Conservation (phyloP, 2,888 invertebrate species). For the Tenthredo scrophulariae region DNA sequence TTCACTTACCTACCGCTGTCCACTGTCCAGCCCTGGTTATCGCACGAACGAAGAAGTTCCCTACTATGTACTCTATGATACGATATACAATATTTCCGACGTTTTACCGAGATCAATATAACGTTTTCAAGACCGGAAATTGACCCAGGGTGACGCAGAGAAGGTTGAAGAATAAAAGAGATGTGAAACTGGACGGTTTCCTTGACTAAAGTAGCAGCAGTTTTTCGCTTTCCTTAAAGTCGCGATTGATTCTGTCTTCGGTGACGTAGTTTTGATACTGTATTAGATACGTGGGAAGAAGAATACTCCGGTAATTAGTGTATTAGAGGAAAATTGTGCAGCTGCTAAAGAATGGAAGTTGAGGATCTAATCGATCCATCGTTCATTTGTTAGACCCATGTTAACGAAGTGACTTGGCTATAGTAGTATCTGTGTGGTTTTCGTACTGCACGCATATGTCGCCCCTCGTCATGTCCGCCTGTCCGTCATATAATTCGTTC, state of each 20-base stretch:
- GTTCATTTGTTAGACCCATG: not conserved
- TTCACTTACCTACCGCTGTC: not conserved
- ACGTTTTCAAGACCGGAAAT: conserved; percentile 40
- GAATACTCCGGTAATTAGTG: not conserved
- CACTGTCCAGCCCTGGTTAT: not conserved
- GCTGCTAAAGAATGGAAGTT: not conserved
- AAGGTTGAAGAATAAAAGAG: conserved; percentile 7
- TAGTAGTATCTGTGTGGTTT: not conserved
- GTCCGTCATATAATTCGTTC: conserved; percentile 23
- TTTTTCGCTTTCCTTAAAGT: not conserved
- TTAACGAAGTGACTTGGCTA: conserved; percentile 37
- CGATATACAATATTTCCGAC: conserved; percentile 9
- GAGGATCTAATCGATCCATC: conserved; percentile 16
- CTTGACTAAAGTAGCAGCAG: not conserved
- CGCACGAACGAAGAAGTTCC: not conserved
- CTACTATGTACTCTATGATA: not conserved
- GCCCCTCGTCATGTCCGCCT: conserved; percentile 35
- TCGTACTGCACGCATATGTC: conserved; percentile 21
- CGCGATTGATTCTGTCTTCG: not conserved
- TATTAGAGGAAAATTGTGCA: not conserved
- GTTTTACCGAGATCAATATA: conserved; percentile 28
- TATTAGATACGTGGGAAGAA: not conserved
- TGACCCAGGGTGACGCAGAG: not conserved
- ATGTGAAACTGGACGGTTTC: not conserved
- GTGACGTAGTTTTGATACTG: not conserved